Base-by-base conservation (phyloP, 2,888 invertebrate genomes). In the Ennomos fuscantarius region DNA sequence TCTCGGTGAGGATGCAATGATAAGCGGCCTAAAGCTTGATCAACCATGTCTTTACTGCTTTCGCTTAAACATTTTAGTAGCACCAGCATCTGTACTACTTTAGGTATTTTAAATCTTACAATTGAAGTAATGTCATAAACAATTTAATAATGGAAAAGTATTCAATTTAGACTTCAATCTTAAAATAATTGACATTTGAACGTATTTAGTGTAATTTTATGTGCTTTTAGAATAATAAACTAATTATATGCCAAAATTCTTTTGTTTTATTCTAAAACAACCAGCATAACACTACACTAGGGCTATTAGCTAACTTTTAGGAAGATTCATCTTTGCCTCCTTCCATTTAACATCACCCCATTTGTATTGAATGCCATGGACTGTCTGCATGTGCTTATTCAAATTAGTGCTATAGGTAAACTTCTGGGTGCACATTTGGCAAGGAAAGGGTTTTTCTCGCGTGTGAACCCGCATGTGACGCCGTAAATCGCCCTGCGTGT, bases 371-470 rank as follows among this genome's bases (percentile, higher is more conserved):
- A 89, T 72, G 24, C 87, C 84, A 68, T 93, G 92, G 1, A 87
- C 75, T 32, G 79, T 81, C 36, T 79, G 79, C 86, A 92, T 88
- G 63, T 93, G 92, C 70, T 89, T 92, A 67, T 92, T 92, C 2
- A 92, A 77, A 62, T 89, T 90, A 13, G 87, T 80, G 58, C 91
- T 91, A 54, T 90, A 87, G 13, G 84, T 78, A 61, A 92, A 92
- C 40, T 78, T 78, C 60, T 89, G 88, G 1, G 80, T 67, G 53
- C 92, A 93, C 33, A 81, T 78, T 0, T 86, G 85, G 56, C 92
- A 93, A 0, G 80, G 66, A 65, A 82, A 92, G 3, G 87, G 90
- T 63, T 92, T 92, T 39, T 89, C 88, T 0, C 82, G 79, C 0
- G 88, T 86, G 65, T 92, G 92, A 32, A 87, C 89, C 6, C 89